Evolutionary conservation across 1,140 invertebrate species (phyloP).

Genomic region (Planococcus citri): DNA sequence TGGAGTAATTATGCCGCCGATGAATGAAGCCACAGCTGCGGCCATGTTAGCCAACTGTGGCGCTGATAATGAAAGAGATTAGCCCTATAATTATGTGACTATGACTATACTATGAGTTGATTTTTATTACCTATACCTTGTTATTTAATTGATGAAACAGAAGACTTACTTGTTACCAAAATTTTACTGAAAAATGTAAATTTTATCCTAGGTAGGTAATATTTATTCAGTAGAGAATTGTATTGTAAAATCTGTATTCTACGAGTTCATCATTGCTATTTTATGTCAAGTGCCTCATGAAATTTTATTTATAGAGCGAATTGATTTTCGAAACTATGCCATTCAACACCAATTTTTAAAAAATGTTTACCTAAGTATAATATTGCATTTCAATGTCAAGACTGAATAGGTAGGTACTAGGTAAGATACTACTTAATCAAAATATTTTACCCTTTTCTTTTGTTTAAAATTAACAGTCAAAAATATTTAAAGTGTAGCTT

Average conservation of each 20-base stretch:
- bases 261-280: slow-evolving; percentile 13
- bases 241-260: background rate
- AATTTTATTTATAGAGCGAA: background rate
- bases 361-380: too few relatives aligned
- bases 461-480: too few relatives aligned
- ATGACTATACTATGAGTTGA: too few relatives aligned
- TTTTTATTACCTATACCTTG: too few relatives aligned
- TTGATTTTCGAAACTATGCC: background rate
- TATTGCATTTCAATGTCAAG: background rate
- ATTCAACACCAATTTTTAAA: background rate
- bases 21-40: slow-evolving; percentile 28
- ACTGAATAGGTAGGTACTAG: too few relatives aligned
- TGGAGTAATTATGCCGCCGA: slow-evolving; percentile 31
- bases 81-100: too few relatives aligned
- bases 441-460: too few relatives aligned
- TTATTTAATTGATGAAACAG: background rate
- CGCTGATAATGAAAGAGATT: slow-evolving; percentile 24
- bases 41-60: slow-evolving; percentile 28
- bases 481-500: too few relatives aligned
- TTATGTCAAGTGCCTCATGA: background rate
- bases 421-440: too few relatives aligned
- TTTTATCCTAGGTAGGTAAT: background rate
- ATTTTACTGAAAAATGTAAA: too few relatives aligned
- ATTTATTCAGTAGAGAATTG: too few relatives aligned
- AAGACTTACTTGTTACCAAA: background rate